phyloP scores from a whole-genome alignment of 2,888 invertebrate species.

The Himalopsyche japonica region DNA sequence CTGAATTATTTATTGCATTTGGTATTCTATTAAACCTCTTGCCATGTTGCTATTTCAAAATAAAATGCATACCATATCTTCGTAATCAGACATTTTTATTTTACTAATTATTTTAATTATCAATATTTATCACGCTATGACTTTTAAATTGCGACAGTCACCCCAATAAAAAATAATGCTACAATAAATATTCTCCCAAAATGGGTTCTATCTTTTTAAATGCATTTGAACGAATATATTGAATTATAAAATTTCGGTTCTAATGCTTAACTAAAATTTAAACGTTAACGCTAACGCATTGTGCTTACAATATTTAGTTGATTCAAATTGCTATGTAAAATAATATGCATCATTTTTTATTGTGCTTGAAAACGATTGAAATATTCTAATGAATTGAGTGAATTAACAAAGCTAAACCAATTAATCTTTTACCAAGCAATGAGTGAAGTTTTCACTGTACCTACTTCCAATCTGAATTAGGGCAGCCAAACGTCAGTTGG shows the following conservation, averaged over 20 bases:
- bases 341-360: background rate
- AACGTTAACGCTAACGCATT: background rate
- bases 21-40: too few relatives aligned
- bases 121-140: background rate
- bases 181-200: background rate
- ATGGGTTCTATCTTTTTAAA: background rate
- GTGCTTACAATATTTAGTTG: background rate
- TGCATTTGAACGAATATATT: too few relatives aligned
- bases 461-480: background rate
- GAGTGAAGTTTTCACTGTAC: background rate
- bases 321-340: background rate
- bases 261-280: too few relatives aligned
- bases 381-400: background rate
- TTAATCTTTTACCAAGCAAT: background rate
- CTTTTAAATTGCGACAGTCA: background rate
- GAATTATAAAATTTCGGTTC: too few relatives aligned
- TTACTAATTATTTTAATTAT: background rate
- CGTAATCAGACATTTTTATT: too few relatives aligned
- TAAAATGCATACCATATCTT: background rate
- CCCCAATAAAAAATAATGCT: background rate
- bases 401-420: background rate
- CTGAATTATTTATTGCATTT: too few relatives aligned
- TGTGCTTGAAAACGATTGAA: background rate
- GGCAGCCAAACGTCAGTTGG: background rate
- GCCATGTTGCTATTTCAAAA: background rate